A percentile compares a stretch with the other conserved stretches of the same genome.
These are phyloP conservation scores for Mayetiola destructor DNA, from an alignment of 2,888 invertebrate species.

Conservation along the genomic window DNA sequence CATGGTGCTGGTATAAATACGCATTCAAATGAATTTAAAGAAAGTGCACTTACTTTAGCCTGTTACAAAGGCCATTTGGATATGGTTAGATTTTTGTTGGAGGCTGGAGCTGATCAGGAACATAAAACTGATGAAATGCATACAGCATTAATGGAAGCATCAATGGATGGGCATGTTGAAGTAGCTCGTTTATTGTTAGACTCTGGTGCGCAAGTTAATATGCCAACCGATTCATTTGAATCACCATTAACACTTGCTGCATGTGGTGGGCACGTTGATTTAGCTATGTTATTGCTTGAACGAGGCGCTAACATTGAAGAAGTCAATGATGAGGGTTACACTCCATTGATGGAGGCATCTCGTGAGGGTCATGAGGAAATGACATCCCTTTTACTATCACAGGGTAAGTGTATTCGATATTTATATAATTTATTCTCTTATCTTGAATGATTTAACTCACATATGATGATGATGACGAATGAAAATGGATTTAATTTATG, in stretches of 20 bases:
- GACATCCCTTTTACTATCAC: constrained; percentile 83
- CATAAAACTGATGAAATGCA: constrained; percentile 99
- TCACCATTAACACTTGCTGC: constrained; percentile 96
- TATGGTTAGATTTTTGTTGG: constrained; percentile 91
- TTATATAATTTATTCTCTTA: too few species aligned
- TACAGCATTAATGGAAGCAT: constrained; percentile 98
- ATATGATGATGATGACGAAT: too few species aligned
- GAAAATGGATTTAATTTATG: too few species aligned
- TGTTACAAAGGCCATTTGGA: constrained; percentile 94
- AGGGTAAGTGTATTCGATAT: constrained; percentile 42
- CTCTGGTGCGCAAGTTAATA: constrained; percentile 93
- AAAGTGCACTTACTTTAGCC: constrained; percentile 87
- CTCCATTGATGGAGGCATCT: constrained; percentile 98
- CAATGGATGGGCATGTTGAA: constrained; percentile 99
- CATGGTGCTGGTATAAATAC: constrained; percentile 97
- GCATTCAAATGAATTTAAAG: constrained; percentile 97
- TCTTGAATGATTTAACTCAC: too few species aligned
- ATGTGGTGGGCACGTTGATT: constrained; percentile 95
- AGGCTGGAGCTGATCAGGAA: constrained; percentile 92
- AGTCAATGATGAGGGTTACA: constrained; percentile 98
- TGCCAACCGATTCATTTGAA: constrained; percentile 99
- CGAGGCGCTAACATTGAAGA: constrained; percentile 97
- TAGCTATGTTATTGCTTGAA: constrained; percentile 89
- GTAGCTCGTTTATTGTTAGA: constrained; percentile 87
- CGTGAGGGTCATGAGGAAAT: constrained; percentile 97